These are phyloP conservation scores for Metalampra italica DNA, from an alignment of 2,888 invertebrate genomes.

Conservation along the genomic window DNA sequence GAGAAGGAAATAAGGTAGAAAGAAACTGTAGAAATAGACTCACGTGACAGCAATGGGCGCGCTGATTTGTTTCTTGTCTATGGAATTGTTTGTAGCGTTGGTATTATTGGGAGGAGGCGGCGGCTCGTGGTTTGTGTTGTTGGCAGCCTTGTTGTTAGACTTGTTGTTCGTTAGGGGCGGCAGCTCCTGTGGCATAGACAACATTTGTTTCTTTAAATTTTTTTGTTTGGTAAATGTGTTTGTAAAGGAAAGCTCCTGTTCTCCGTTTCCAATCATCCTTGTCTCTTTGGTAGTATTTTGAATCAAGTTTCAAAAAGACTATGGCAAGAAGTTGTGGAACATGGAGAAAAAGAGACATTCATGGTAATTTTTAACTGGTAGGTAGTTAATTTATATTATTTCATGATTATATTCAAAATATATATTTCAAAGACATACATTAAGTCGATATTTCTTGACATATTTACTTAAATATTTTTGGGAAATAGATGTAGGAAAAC, in stretches of 20 bases:
- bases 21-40: constrained; percentile 26
- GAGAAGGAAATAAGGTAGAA: no score
- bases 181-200: constrained; percentile 51
- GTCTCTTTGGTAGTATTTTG: no score
- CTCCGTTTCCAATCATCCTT: no score
- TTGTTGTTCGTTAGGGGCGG: constrained; percentile 70
- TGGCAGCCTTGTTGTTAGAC: constrained; percentile 35
- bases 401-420: neutral
- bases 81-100: constrained; percentile 51
- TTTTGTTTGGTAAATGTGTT: no score
- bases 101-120: constrained; percentile 21
- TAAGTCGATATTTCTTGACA: constrained; percentile 1
- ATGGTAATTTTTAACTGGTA: no score
- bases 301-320: no score
- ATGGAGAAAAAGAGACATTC: no score
- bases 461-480: constrained; percentile 13
- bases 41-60: constrained; percentile 75
- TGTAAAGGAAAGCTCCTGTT: no score
- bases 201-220: neutral
- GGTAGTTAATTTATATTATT: no score
- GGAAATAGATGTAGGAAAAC: constrained; percentile 6
- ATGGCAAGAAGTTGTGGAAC: no score
- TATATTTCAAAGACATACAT: constrained; percentile 5
- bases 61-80: constrained; percentile 71
- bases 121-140: constrained; percentile 30